phyloP scores from a whole-genome alignment of 2,113 vertebrate species.

The Pyxicephalus adspersus region DNA sequence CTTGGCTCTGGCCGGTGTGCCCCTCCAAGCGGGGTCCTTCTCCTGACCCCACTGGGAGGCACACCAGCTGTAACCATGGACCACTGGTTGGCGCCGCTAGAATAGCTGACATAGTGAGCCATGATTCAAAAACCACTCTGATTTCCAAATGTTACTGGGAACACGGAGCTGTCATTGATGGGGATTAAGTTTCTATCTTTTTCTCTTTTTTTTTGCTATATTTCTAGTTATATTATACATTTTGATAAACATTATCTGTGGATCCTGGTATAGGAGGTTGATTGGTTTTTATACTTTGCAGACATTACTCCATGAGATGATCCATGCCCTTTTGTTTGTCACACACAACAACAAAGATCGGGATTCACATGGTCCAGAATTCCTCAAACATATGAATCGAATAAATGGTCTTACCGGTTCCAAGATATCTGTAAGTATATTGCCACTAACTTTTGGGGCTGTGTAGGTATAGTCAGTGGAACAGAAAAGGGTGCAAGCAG shows the following conservation, averaged over 20 bases:
- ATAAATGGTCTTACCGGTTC: constrained; percentile 89
- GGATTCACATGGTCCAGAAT: constrained; percentile 92
- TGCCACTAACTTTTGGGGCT: too few species aligned
- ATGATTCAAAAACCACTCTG: too few species aligned
- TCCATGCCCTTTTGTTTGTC: constrained; percentile 95
- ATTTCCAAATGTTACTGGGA: too few species aligned
- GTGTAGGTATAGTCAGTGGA: too few species aligned
- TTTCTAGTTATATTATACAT: background rate
- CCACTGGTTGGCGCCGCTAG: too few species aligned
- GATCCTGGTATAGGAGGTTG: background rate
- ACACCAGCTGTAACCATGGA: too few species aligned
- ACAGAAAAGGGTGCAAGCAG: background rate
- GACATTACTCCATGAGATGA: constrained; percentile 98
- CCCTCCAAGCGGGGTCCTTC: too few species aligned
- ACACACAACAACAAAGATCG: constrained; percentile 90
- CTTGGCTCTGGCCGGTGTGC: too few species aligned
- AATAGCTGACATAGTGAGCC: too few species aligned
- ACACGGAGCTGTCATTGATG: too few species aligned
- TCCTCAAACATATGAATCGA: constrained; percentile 93
- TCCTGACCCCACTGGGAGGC: too few species aligned
- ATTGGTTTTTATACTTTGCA: constrained; percentile 64
- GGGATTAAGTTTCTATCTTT: background rate
- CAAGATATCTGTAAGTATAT: constrained; percentile 82
- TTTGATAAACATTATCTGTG: background rate
- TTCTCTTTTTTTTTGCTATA: background rate